Evolutionary conservation across 2,797 vertebrate species (phyloP).

Genomic region (Anguilla pacifica): DNA sequence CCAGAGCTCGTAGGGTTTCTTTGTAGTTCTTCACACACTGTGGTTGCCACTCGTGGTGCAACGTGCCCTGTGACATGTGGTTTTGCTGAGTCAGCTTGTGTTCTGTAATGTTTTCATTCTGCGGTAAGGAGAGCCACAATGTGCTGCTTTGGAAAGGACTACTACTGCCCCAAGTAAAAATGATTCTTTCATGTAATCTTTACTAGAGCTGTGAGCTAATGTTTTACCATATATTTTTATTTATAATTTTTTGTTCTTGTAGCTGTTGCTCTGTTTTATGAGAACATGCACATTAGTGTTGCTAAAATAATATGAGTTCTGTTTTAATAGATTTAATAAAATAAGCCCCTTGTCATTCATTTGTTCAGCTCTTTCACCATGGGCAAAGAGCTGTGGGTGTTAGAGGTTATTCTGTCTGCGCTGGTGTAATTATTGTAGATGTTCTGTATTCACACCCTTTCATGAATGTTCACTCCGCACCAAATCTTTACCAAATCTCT

Average conservation of each 20-base stretch:
- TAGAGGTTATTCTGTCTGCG: neutral
- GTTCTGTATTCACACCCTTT: neutral
- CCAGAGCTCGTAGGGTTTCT: neutral
- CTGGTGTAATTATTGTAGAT: neutral
- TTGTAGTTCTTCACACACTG: neutral
- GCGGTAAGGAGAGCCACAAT: neutral
- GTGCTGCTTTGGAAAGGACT: neutral
- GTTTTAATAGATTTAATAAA: neutral
- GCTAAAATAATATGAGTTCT: neutral
- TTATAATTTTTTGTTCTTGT: neutral
- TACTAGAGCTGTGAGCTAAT: neutral
- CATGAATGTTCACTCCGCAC: neutral
- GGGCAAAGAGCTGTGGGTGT: neutral
- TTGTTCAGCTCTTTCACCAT: neutral
- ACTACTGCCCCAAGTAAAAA: neutral
- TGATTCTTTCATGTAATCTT: neutral
- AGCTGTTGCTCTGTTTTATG: neutral
- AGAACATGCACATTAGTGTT: neutral
- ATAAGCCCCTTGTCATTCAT: neutral
- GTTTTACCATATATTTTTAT: neutral
- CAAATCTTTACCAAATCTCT: neutral
- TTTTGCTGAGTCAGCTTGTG: neutral
- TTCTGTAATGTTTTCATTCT: neutral
- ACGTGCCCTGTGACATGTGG: constrained; percentile 6
- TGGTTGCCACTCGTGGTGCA: neutral